phyloP scores from a whole-genome alignment of 2,113 vertebrate species.

The Sisor rabdophorus region DNA sequence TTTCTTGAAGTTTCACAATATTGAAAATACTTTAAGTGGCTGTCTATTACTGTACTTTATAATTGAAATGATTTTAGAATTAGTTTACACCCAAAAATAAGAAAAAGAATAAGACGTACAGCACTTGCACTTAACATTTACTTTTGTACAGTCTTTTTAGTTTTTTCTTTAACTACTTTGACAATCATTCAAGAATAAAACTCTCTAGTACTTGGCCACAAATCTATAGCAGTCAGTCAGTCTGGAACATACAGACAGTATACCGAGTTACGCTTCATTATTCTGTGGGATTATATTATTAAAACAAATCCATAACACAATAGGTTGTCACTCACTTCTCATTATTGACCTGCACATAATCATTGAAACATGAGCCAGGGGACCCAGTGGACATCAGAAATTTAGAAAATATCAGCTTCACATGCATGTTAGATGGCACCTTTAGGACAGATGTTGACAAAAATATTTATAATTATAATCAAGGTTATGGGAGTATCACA shows the following conservation, averaged over 20 bases:
- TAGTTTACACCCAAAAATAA: neutral
- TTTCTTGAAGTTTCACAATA: neutral
- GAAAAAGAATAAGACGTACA: neutral
- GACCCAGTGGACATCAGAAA: constrained; percentile 76
- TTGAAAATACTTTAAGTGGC: too few relatives aligned
- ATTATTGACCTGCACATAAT: constrained; percentile 78
- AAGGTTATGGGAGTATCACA: neutral
- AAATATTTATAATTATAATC: neutral
- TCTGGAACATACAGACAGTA: neutral
- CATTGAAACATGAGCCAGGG: constrained; percentile 69
- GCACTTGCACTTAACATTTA: neutral
- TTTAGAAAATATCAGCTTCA: constrained; percentile 79
- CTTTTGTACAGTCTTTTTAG: neutral
- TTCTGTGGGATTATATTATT: neutral
- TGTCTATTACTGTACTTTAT: too few relatives aligned
- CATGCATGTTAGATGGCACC: constrained; percentile 71
- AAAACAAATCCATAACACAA: neutral
- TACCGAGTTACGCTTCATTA: neutral
- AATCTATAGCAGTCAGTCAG: neutral
- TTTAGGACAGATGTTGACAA: constrained; percentile 46
- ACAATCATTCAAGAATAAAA: neutral
- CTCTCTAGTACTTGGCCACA: neutral
- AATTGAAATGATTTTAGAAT: too few relatives aligned
- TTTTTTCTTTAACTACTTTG: neutral
- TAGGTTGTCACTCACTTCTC: constrained; percentile 69